A percentile compares a stretch with the other conserved stretches of the same genome.
Evolutionary conservation across 1,140 invertebrate species (phyloP).

Genomic region (Tenebrio molitor): DNA sequence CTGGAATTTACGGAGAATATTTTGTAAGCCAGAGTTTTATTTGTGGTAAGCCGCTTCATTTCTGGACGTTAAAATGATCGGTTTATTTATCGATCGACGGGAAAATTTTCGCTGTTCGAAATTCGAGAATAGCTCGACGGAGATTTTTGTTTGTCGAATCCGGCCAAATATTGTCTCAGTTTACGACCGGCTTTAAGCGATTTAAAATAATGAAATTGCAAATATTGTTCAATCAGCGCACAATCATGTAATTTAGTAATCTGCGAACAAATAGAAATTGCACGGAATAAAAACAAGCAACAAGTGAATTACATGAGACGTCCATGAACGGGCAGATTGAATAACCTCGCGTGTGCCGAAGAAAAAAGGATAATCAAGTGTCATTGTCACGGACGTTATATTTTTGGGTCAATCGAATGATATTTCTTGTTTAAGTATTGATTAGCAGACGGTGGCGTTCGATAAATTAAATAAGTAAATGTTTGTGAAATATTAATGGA

Average conservation of each 20-base stretch:
- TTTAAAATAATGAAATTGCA: background rate
- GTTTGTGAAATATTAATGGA: constrained; percentile 10
- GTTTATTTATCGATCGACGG: too few relatives aligned
- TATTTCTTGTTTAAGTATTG: too few relatives aligned
- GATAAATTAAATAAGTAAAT: background rate
- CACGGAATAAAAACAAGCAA: background rate
- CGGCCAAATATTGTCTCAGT: background rate
- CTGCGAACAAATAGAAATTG: background rate
- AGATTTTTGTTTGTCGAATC: background rate
- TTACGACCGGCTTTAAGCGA: background rate
- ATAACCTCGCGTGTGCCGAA: background rate
- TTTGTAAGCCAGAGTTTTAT: too few relatives aligned
- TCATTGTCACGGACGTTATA: too few relatives aligned
- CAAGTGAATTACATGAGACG: too few relatives aligned
- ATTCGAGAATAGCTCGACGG: background rate
- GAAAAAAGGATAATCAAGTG: background rate
- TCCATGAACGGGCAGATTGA: too few relatives aligned
- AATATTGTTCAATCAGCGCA: background rate
- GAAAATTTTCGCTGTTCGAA: too few relatives aligned
- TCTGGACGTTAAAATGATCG: too few relatives aligned
- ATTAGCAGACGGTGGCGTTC: background rate
- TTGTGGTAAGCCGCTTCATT: too few relatives aligned
- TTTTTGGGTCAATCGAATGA: too few relatives aligned
- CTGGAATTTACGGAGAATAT: too few relatives aligned
- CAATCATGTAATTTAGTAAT: background rate